A percentile compares a stretch with the other conserved stretches of the same genome.
phyloP scores from a whole-genome alignment of 2,113 vertebrate genomes.

The Tilapia sparmanii region DNA sequence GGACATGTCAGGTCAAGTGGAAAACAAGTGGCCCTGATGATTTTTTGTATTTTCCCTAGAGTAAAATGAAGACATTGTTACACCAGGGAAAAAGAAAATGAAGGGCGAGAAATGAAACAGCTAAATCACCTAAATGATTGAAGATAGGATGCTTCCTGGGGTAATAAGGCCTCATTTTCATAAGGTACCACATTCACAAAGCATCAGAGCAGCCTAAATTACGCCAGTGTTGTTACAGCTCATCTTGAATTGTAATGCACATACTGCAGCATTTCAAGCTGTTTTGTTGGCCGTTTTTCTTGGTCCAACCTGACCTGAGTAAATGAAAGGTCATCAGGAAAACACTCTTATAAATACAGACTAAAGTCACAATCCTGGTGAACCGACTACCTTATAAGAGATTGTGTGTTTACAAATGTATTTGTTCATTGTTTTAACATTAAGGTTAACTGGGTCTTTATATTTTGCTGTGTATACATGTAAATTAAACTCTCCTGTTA shows the following conservation, averaged over 20 bases:
- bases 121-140: constrained; percentile 18
- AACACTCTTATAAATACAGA: not conserved
- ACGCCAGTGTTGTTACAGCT: not conserved
- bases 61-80: constrained; percentile 4
- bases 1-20: constrained; percentile 68
- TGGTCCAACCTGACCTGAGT: constrained; percentile 3
- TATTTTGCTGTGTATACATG: not conserved
- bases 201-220: not conserved
- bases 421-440: not conserved
- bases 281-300: not conserved
- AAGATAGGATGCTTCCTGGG: not conserved
- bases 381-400: not conserved
- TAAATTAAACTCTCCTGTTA: not conserved
- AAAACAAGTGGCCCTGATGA: constrained; percentile 59
- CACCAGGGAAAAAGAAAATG: not conserved
- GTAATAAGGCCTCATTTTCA: constrained; percentile 12
- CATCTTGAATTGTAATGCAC: not conserved
- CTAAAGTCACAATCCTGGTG: not conserved
- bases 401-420: not conserved
- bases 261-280: constrained; percentile 2
- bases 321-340: not conserved
- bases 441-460: not conserved
- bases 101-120: constrained; percentile 2
- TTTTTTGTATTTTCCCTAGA: constrained; percentile 28
- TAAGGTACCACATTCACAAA: not conserved